Conservation (phyloP, 2,888 invertebrate species). For the Oasisia sp. region DNA sequence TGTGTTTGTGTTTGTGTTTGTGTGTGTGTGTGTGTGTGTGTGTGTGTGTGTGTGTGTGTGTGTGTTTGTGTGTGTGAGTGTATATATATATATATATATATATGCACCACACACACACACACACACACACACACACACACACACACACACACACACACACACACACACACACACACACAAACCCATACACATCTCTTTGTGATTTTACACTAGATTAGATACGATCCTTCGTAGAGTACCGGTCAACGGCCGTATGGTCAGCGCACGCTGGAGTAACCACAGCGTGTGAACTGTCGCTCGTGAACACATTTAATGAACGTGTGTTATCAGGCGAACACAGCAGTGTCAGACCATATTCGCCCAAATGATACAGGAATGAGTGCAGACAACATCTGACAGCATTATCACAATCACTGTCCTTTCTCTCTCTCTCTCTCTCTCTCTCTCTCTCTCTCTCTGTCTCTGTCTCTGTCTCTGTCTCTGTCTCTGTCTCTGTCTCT, state of each 20-base stretch:
- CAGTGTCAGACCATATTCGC: neutral
- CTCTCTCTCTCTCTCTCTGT: too few species aligned
- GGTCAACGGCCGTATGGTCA: neutral
- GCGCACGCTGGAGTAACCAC: neutral
- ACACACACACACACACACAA: neutral
- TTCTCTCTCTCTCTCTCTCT: too few species aligned
- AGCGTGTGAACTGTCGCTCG: neutral
- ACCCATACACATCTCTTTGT: neutral
- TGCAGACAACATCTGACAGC: too few species aligned
- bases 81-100: too few species aligned
- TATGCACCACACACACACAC: too few species aligned
- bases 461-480: too few species aligned
- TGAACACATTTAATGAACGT: neutral
- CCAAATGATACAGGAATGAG: too few species aligned
- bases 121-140: neutral
- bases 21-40: neutral
- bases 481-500: too few species aligned
- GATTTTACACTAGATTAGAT: neutral
- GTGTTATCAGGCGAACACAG: neutral
- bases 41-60: neutral
- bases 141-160: neutral
- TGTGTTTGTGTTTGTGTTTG: neutral
- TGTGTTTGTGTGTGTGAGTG: neutral
- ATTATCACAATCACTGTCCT: too few species aligned
- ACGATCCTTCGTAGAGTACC: neutral